Conservation (phyloP, 2,113 vertebrate genomes). For the Atherinomorus stipes region DNA sequence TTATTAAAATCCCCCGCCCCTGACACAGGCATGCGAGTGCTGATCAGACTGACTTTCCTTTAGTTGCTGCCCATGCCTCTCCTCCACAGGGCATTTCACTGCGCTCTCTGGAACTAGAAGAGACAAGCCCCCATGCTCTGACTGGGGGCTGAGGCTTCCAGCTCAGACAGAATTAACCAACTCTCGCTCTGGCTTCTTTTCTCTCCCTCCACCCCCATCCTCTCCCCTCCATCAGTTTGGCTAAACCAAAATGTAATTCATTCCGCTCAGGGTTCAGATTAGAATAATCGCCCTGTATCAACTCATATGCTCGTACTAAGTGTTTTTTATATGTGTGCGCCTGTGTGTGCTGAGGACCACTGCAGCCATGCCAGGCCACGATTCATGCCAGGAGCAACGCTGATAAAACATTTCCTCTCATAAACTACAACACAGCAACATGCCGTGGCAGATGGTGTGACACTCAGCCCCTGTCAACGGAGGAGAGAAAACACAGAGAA, state of each 20-base stretch:
- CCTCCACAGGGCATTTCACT: conserved; percentile 75
- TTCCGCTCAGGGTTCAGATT: conserved; percentile 23
- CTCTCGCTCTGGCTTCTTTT: conserved; percentile 44
- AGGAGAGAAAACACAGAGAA: conserved; percentile 53
- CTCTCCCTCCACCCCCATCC: conserved; percentile 16
- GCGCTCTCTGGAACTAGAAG: conserved; percentile 66
- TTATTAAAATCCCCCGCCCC: conserved; percentile 50
- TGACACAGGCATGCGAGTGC: conserved; percentile 38
- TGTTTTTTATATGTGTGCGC: neutral
- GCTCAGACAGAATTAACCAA: conserved; percentile 71
- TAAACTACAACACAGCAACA: conserved; percentile 48
- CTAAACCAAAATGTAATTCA: conserved; percentile 37
- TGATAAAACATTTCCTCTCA: conserved; percentile 57
- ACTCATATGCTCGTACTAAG: conserved; percentile 6
- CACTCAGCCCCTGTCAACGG: conserved; percentile 77
- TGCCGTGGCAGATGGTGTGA: conserved; percentile 77
- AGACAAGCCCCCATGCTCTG: conserved; percentile 73
- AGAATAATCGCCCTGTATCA: conserved; percentile 19
- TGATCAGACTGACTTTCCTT: conserved; percentile 61
- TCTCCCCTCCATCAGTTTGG: conserved; percentile 30
- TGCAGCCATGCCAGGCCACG: conserved; percentile 12
- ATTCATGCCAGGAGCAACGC: conserved; percentile 32
- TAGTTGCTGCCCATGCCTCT: conserved; percentile 54
- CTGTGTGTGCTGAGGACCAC: conserved; percentile 3
- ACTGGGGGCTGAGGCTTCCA: conserved; percentile 68